phyloP scores from a whole-genome alignment of 2,888 invertebrate genomes.

The Polymixis lichenea region DNA sequence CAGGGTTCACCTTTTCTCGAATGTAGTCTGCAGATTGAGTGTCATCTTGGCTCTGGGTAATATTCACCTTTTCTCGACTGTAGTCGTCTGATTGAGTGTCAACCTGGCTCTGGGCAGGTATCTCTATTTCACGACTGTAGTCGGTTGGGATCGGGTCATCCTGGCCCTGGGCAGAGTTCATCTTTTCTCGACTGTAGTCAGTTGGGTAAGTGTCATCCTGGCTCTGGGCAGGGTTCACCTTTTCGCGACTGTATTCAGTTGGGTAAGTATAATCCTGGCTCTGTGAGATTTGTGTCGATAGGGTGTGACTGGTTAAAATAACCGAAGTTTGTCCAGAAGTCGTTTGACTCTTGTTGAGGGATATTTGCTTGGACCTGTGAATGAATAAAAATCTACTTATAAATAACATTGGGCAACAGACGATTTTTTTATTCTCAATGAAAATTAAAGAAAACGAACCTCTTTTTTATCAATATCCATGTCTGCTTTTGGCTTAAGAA shows the following conservation, averaged over 20 bases:
- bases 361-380: not conserved
- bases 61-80: not conserved
- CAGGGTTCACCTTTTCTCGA: not conserved
- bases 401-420: too few species aligned
- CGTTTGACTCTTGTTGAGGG: too few species aligned
- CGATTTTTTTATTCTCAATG: not conserved
- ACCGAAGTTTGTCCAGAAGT: not conserved
- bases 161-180: too few species aligned
- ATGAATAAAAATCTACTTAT: not conserved
- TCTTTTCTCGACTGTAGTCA: too few species aligned
- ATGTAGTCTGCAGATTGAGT: not conserved
- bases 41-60: not conserved
- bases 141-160: too few species aligned
- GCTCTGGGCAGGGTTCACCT: too few species aligned
- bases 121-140: too few species aligned
- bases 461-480: conserved; percentile 1
- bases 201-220: too few species aligned
- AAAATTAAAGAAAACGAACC: not conserved
- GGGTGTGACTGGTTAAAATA: not conserved
- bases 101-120: not conserved
- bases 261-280: too few species aligned
- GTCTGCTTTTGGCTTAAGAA: not conserved
- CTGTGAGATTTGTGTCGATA: not conserved
- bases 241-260: too few species aligned
- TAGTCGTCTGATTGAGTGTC: not conserved